Conservation (phyloP, 2,797 vertebrate genomes). For the Austrolebias charrua region DNA sequence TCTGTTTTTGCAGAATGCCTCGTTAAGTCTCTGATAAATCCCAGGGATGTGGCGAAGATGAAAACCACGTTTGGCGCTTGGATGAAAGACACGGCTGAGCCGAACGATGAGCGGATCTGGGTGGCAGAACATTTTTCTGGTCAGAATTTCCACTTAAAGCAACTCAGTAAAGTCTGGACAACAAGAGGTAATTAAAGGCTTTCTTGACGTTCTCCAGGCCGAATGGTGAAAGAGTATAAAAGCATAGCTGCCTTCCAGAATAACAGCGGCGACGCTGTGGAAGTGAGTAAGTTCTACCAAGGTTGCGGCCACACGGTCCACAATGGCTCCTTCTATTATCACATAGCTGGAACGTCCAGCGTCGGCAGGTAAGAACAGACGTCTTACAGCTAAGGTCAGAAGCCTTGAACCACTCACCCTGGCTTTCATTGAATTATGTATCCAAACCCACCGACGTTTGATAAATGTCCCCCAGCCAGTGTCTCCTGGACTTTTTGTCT, state of each 20-base stretch:
- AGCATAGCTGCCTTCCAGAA: slow-evolving; percentile 84
- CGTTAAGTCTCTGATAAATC: slow-evolving; percentile 86
- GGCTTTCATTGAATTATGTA: too few species aligned
- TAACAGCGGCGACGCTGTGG: slow-evolving; percentile 78
- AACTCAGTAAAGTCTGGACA: background rate
- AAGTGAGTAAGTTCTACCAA: slow-evolving; percentile 85
- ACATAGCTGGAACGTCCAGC: slow-evolving; percentile 86
- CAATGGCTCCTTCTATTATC: slow-evolving; percentile 90
- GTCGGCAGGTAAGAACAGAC: slow-evolving; percentile 83
- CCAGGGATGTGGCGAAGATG: slow-evolving; percentile 82
- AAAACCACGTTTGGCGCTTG: slow-evolving; percentile 89
- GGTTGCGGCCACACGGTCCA: slow-evolving; percentile 90
- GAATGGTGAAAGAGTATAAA: slow-evolving; percentile 85
- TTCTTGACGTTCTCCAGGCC: slow-evolving; percentile 73
- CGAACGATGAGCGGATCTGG: slow-evolving; percentile 88
- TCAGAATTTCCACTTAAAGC: background rate
- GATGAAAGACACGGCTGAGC: slow-evolving; percentile 87
- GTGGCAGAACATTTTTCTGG: slow-evolving; percentile 94
- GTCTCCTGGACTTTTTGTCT: too few species aligned
- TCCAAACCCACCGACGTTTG: too few species aligned
- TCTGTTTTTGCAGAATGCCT: slow-evolving; percentile 78
- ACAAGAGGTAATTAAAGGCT: background rate
- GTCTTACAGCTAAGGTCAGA: too few species aligned
- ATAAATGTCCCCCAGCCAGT: too few species aligned
- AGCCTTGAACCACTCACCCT: too few species aligned